phyloP scores from a whole-genome alignment of 2,797 vertebrate genomes.

The Eulemur rubriventer region DNA sequence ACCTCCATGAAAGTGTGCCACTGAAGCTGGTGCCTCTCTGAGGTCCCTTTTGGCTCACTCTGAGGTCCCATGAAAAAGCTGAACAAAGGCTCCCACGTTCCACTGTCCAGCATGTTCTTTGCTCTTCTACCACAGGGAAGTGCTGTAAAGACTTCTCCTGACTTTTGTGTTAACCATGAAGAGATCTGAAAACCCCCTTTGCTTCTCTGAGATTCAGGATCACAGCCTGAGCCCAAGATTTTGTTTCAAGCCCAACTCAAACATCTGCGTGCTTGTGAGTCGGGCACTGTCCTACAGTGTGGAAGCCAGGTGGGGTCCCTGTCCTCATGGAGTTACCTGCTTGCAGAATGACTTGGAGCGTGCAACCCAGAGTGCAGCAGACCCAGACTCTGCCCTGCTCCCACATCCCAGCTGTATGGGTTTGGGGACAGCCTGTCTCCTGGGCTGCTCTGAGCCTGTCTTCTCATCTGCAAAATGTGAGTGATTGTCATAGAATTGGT shows the following conservation, averaged over 20 bases:
- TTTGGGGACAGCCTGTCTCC: background rate
- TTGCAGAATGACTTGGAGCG: background rate
- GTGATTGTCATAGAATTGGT: background rate
- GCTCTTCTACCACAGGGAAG: background rate
- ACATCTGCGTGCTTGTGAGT: fast-evolving
- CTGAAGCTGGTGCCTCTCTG: background rate
- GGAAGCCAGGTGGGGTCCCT: background rate
- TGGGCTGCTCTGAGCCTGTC: background rate
- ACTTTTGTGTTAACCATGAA: background rate
- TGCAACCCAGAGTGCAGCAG: fast-evolving
- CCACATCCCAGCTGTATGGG: background rate
- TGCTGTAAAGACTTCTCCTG: background rate
- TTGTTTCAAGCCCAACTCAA: background rate
- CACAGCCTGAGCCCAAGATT: no score
- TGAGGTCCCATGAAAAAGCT: background rate
- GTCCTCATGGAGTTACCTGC: fast-evolving
- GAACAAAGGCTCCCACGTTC: fast-evolving
- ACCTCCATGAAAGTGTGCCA: background rate
- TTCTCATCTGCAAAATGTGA: background rate
- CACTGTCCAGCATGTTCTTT: background rate
- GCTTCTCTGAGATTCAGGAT: background rate
- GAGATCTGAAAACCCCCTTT: background rate
- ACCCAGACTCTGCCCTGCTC: background rate
- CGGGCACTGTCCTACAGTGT: fast-evolving
- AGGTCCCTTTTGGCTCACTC: no score